Evolutionary conservation across 2,888 invertebrate genomes (phyloP), one percentile per base, ranked within the genome.

Genomic region (Synanthedon formicaeformis): DNA sequence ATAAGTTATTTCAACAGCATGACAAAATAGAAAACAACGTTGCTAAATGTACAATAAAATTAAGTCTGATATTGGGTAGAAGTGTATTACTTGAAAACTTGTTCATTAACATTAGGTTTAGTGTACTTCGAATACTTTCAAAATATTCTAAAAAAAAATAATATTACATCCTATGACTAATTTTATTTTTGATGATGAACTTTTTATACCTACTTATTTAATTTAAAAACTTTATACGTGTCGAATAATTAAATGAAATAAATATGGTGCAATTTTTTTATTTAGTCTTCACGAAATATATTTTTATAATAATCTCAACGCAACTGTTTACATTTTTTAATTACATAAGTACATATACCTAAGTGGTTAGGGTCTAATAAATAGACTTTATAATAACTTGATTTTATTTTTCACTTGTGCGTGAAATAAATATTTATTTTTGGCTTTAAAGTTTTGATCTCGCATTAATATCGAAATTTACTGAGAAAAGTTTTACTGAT

Each of bases 201-300:
- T 45, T 45, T 34, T 34, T 45, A 45, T 2, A 13, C 8, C 1
- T 14, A 13, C 8, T 4, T 14, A 13, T 45, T 45, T 13, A 11
- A 45, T 13, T 13, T 45, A n/a, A 45, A n/a, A n/a, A 14, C 45
- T 45, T 14, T 45, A 45, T 4, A 45, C 4, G n/a, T 45, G 14
- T 45, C 34, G 10, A 34, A 34, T 34, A 34, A 34, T 34, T 2
- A 34, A 34, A 23, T 23, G 23, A 23, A 23, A 23, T 23, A 23
- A 23, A 34, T 56, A 58, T 54, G 58, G 60, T 63, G 63, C 61
- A 62, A 58, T 60, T 58, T 58, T 57, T 57, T 54, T 52, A 54
- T 50, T 51, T 55, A 50, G 53, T 55, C 54, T 54, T 53, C 52
- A 53, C 48, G 55, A 52, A 53, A 50, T 57, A 53, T 55, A 57